Evolutionary conservation across 1,140 invertebrate species (phyloP).

Genomic region (Drosophila micromelanica): DNA sequence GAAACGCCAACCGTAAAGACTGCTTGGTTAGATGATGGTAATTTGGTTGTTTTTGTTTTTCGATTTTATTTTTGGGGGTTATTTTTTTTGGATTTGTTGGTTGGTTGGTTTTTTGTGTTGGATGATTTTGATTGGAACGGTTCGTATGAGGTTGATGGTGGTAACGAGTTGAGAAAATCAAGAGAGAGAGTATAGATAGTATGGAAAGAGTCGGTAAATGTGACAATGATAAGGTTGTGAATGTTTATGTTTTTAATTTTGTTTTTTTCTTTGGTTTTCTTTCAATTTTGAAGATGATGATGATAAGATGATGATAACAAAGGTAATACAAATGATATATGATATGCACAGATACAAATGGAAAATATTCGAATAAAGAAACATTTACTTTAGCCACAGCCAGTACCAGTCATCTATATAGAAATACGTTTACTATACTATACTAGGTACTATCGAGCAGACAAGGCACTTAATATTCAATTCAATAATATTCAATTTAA

Average conservation of each 20-base stretch:
- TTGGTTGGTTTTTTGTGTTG: constrained; percentile 46
- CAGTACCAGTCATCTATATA: constrained; percentile 9
- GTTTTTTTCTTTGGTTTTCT: not conserved
- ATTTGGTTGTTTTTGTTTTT: constrained; percentile 39
- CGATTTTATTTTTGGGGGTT: constrained; percentile 8
- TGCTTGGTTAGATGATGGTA: constrained; percentile 86
- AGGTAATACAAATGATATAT: constrained; percentile 16
- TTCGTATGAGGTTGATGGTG: constrained; percentile 47
- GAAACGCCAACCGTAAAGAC: constrained; percentile 96
- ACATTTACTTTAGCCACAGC: constrained; percentile 8
- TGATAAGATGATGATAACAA: constrained; percentile 16
- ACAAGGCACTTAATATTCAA: constrained; percentile 29
- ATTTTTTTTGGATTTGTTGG: constrained; percentile 3
- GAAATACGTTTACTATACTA: not conserved
- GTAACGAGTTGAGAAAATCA: constrained; percentile 45
- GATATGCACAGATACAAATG: constrained; percentile 16
- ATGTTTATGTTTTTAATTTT: constrained; percentile 23
- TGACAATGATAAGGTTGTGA: constrained; percentile 43
- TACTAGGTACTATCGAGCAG: constrained; percentile 2
- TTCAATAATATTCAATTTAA: not conserved
- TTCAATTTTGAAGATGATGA: constrained; percentile 13
- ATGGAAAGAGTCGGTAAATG: constrained; percentile 47
- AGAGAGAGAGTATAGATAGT: constrained; percentile 54
- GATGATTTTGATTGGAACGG: constrained; percentile 22
- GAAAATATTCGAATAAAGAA: constrained; percentile 1